phyloP scores from a whole-genome alignment of 1,140 invertebrate genomes.

The Macrosteles quadrilineatus region DNA sequence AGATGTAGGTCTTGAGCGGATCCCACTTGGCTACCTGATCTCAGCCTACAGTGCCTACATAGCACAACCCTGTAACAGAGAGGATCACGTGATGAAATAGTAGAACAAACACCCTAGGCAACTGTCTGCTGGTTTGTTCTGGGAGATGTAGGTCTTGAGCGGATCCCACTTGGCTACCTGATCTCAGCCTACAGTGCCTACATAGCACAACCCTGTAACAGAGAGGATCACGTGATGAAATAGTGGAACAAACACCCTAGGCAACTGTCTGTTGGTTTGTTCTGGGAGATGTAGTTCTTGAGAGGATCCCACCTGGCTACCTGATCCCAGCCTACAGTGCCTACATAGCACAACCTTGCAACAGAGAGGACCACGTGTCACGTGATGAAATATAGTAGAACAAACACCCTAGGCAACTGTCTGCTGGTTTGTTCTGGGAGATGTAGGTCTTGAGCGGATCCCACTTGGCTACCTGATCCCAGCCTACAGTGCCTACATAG shows the following conservation, averaged over 20 bases:
- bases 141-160: neutral
- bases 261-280: neutral
- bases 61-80: constrained; percentile 8
- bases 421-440: neutral
- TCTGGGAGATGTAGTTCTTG: neutral
- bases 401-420: neutral
- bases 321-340: neutral
- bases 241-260: no score
- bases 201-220: constrained; percentile 9
- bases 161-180: constrained; percentile 1
- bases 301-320: neutral
- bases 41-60: neutral
- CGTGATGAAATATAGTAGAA: no score
- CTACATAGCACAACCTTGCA: neutral
- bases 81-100: no score
- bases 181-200: neutral
- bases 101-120: constrained; percentile 10
- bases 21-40: neutral
- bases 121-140: neutral
- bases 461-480: neutral
- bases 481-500: neutral
- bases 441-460: neutral
- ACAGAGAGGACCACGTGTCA: no score
- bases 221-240: no score
- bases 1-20: neutral